Conservation (phyloP, 2,888 invertebrate genomes). For the Idaea straminata region DNA sequence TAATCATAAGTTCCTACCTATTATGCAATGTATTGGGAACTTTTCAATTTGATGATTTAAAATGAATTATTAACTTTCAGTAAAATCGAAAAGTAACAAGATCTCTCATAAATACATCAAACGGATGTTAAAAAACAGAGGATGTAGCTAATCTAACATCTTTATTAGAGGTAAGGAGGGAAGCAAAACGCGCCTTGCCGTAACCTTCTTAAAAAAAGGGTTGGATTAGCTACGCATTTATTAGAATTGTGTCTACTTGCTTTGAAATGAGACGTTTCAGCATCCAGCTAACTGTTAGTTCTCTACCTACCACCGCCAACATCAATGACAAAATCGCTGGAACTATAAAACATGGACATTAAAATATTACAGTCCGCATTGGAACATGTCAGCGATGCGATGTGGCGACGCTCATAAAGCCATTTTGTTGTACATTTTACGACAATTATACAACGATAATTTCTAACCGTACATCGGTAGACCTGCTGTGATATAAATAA, state of each 20-base stretch:
- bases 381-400: conserved; percentile 46
- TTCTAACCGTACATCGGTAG: conserved; percentile 13
- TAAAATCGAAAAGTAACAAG: too few relatives aligned
- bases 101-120: too few relatives aligned
- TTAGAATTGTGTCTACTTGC: too few relatives aligned
- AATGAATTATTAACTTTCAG: not conserved
- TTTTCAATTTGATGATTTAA: not conserved
- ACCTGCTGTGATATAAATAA: conserved; percentile 23
- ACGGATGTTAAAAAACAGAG: too few relatives aligned
- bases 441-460: conserved; percentile 40
- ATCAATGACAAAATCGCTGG: conserved; percentile 51
- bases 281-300: conserved; percentile 7
- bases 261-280: not conserved
- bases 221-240: too few relatives aligned
- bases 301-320: conserved; percentile 29
- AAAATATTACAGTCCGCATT: conserved; percentile 49
- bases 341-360: conserved; percentile 57
- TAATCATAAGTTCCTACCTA: not conserved
- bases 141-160: too few relatives aligned
- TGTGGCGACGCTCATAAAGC: conserved; percentile 40
- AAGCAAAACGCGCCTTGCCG: too few relatives aligned
- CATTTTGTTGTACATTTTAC: conserved; percentile 62
- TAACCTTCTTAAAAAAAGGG: too few relatives aligned
- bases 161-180: too few relatives aligned
- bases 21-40: too few relatives aligned